Base-by-base conservation (phyloP, 2,888 invertebrate species). In the Zeuzera pyrina region DNA sequence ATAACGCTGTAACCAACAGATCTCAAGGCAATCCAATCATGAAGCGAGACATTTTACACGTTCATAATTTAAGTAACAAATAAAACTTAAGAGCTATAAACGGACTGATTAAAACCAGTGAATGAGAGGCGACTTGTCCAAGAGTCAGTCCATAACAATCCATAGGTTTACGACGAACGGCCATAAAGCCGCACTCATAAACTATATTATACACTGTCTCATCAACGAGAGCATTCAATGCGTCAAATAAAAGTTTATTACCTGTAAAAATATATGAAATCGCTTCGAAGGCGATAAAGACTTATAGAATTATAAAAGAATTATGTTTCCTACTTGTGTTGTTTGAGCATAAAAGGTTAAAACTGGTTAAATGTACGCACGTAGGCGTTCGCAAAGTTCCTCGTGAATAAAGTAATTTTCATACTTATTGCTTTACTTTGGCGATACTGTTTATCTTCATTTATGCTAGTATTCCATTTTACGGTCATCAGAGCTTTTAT, bases 201-300 rank as follows among this genome's bases (percentile, higher is more conserved):
- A n/a, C n/a, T n/a, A 12, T 11, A 52, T 45, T 51, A 60, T 60
- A 61, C 59, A 60, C 36, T 36, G 44, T 50, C 49, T 57, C 64
- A 62, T 66, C 57, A 58, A 48, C 54, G 49, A 37, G 24, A 36
- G 31, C 50, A 52, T 45, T 42, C 49, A 45, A 46, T 53, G 55
- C 55, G 43, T 59, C 51, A 34, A 57, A 69, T 65, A 62, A 63
- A 65, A 62, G 38, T 65, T 67, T 61, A 67, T 53, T 52, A 56
- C 45, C 52, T 52, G 52, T 63, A 57, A 61, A 28, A 49, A 52
- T 47, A 45, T 51, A 54, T 43, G 41, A 49, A 45, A 52, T 43
- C 40, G 41, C 40, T 30, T 43, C 38, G 36, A 4, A 13, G n/a
- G 22, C 13, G 11, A 12, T 25, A 11, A 25, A 25, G 13, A 12